Evolutionary conservation across 2,113 vertebrate species (phyloP).

Genomic region (Parus major): DNA sequence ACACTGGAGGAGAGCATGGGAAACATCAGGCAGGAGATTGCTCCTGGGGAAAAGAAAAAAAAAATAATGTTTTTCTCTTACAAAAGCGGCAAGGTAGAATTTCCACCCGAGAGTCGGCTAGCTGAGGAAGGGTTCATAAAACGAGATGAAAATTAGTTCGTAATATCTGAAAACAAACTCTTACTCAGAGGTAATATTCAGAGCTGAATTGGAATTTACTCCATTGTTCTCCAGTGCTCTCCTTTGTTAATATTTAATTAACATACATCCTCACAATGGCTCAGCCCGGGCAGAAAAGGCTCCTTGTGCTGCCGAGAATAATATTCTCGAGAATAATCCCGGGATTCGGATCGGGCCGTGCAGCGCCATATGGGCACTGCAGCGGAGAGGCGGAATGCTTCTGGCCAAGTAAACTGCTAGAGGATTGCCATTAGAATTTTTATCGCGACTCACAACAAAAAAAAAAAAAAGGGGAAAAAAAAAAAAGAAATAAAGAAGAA

Average conservation of each 20-base stretch:
- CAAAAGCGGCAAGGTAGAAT: background rate
- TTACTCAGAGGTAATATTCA: conserved; percentile 45
- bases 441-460: rapidly evolving
- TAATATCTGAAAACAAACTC: conserved; percentile 10
- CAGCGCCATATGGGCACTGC: conserved; percentile 30
- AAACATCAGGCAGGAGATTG: background rate
- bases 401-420: background rate
- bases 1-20: background rate
- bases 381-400: background rate
- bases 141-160: background rate
- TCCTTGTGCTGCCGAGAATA: conserved; percentile 37
- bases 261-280: conserved; percentile 89
- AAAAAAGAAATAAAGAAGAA: too few species aligned
- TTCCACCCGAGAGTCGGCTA: background rate
- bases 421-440: background rate
- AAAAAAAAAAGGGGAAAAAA: background rate
- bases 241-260: conserved; percentile 97
- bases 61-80: background rate
- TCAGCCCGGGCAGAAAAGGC: conserved; percentile 51
- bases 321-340: conserved; percentile 40
- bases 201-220: conserved; percentile 78
- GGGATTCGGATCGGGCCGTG: conserved; percentile 3
- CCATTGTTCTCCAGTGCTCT: conserved; percentile 85
- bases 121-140: background rate
- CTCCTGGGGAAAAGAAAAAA: background rate